These are phyloP conservation scores for Entomobrya multifasciata DNA, from an alignment of 2,888 invertebrate species.

Conservation along the genomic window DNA sequence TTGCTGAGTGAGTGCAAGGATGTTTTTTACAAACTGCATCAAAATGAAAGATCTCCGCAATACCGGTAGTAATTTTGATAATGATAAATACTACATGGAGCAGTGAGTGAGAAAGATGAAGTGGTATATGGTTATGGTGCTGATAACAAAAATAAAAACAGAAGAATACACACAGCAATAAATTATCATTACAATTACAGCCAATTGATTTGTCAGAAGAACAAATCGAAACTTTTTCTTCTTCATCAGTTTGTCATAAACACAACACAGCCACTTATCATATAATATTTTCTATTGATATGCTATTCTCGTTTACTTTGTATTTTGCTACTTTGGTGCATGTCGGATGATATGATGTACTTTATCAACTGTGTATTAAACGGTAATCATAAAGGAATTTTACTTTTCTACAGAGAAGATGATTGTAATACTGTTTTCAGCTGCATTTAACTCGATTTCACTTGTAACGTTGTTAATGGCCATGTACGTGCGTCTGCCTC, in stretches of 20 bases:
- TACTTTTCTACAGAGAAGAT: slow-evolving; percentile 14
- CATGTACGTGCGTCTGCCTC: slow-evolving; percentile 14
- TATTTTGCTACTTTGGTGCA: no score
- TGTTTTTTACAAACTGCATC: no score
- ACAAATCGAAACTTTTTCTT: background rate
- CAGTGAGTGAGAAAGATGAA: no score
- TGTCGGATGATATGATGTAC: no score
- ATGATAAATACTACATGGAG: no score
- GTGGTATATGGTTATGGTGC: background rate
- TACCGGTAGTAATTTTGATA: no score
- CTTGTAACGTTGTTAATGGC: slow-evolving; percentile 31
- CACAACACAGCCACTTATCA: background rate
- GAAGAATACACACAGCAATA: no score
- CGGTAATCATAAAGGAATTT: slow-evolving; percentile 31
- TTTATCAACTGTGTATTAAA: background rate
- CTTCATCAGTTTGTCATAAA: background rate
- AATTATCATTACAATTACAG: no score
- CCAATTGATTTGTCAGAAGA: background rate
- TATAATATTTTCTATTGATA: no score
- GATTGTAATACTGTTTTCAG: background rate
- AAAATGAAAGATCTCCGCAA: no score
- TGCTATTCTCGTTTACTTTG: no score
- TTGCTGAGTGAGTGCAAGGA: no score
- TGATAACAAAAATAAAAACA: background rate
- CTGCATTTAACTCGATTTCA: slow-evolving; percentile 52